phyloP scores from a whole-genome alignment of 2,888 invertebrate species.

The Exephanes ischioxanthus region DNA sequence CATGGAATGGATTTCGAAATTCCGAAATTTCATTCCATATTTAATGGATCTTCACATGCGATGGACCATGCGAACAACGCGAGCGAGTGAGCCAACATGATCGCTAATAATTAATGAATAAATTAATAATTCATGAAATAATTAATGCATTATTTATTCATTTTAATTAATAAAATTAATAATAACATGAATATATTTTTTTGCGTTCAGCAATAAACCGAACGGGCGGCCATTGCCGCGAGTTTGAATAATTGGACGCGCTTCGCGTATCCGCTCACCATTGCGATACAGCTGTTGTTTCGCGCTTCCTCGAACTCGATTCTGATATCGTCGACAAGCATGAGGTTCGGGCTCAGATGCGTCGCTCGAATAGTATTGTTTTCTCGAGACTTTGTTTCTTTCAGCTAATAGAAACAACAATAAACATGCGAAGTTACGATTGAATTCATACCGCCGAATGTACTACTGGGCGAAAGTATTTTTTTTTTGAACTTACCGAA shows the following conservation, averaged over 20 bases:
- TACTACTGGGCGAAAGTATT: neutral
- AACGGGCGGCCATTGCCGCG: neutral
- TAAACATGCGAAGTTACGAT: neutral
- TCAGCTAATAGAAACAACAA: slow-evolving; percentile 49
- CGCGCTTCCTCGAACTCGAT: slow-evolving; percentile 68
- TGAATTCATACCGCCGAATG: neutral
- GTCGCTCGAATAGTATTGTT: slow-evolving; percentile 72
- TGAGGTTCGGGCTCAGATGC: slow-evolving; percentile 68
- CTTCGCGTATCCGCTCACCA: slow-evolving; percentile 58
- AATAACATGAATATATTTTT: neutral
- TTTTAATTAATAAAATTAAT: neutral
- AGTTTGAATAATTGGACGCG: neutral
- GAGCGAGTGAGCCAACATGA: too few relatives aligned
- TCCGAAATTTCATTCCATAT: too few relatives aligned
- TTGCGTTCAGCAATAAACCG: neutral
- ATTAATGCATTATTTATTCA: neutral
- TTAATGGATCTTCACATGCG: too few relatives aligned
- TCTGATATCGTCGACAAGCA: slow-evolving; percentile 68
- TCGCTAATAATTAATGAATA: too few relatives aligned
- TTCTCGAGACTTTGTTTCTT: slow-evolving; percentile 51
- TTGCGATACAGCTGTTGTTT: slow-evolving; percentile 71
- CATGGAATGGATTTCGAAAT: too few relatives aligned
- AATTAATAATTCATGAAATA: neutral
- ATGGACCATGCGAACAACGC: too few relatives aligned
- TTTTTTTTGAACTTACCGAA: slow-evolving; percentile 62